phyloP scores from a whole-genome alignment of 2,113 vertebrate species.

The Triplophysa siluroides region DNA sequence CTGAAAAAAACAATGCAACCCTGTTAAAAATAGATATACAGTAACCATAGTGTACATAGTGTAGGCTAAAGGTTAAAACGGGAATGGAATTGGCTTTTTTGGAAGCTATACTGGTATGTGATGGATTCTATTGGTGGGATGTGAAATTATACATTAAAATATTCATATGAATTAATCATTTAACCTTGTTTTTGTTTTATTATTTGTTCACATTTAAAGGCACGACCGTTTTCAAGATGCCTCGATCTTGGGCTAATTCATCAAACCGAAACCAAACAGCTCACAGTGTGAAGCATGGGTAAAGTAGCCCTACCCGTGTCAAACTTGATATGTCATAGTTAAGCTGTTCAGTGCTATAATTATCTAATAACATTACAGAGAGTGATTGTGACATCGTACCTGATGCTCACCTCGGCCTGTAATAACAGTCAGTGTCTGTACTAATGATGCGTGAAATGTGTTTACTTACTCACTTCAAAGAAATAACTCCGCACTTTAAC shows the following conservation, averaged over 20 bases:
- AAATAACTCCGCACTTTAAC: conserved; percentile 55
- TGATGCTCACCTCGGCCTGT: conserved; percentile 63
- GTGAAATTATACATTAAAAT: no score
- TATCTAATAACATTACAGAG: conserved; percentile 46
- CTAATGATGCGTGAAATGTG: conserved; percentile 72
- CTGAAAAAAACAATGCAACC: no score
- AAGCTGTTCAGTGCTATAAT: conserved; percentile 33
- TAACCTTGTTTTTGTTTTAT: no score
- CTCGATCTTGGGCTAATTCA: background rate
- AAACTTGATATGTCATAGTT: conserved; percentile 3
- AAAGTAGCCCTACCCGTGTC: background rate
- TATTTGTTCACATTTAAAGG: no score
- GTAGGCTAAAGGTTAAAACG: no score
- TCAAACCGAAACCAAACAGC: conserved; percentile 2
- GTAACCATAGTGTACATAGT: no score
- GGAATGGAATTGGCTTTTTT: no score
- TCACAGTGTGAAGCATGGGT: background rate
- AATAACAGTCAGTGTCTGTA: conserved; percentile 74
- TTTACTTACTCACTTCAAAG: conserved; percentile 62
- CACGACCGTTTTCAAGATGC: no score
- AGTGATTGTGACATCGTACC: conserved; percentile 66
- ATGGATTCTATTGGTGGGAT: no score
- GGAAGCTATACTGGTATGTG: no score
- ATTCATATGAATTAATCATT: no score
- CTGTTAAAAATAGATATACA: no score